Conservation (phyloP, 2,888 invertebrate species). For the Geophilus truncorum region DNA sequence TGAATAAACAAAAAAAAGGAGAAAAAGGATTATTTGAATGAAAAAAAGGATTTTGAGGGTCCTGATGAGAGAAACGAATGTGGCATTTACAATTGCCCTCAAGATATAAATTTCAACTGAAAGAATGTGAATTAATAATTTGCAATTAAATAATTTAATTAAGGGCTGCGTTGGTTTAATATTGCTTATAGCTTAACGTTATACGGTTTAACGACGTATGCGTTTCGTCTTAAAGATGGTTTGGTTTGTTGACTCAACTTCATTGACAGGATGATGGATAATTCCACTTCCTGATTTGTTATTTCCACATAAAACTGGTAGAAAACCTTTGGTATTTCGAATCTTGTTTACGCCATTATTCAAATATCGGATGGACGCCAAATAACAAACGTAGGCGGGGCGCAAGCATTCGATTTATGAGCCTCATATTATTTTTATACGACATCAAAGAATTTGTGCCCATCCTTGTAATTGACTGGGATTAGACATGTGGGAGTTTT, state of each 20-base stretch:
- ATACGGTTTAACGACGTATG: no score
- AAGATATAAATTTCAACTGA: no score
- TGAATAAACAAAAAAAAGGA: background rate
- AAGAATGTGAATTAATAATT: no score
- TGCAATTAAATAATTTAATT: no score
- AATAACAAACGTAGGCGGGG: background rate
- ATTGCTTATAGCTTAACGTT: no score
- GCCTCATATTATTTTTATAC: background rate
- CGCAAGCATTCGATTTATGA: background rate
- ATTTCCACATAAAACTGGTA: background rate
- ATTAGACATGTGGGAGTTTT: background rate
- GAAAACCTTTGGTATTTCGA: background rate
- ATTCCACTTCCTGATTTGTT: background rate
- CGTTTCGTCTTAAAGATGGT: no score
- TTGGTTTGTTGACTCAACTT: background rate
- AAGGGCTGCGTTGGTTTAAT: no score
- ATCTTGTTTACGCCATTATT: background rate
- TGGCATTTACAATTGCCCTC: no score
- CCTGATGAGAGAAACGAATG: no score
- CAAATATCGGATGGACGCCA: background rate
- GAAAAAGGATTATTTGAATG: background rate
- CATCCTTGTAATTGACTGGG: background rate
- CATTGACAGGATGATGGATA: background rate
- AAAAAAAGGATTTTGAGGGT: background rate
- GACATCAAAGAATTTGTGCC: background rate